Evolutionary conservation across 2,113 vertebrate species (phyloP).

Genomic region (Nothoprocta pentlandii): DNA sequence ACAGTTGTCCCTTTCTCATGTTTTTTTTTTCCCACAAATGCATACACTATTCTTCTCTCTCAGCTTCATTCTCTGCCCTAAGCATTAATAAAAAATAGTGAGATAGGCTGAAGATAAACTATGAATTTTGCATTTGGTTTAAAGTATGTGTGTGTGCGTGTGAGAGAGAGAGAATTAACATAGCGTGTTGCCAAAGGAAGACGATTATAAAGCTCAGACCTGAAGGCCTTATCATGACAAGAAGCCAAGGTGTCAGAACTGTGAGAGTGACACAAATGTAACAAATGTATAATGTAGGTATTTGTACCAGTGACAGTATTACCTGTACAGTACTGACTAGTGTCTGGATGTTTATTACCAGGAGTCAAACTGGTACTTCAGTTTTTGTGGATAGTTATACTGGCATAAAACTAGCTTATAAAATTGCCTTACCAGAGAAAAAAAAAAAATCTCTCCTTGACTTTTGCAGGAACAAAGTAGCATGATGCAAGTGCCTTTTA

Average conservation of each 20-base stretch:
- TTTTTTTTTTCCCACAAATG: neutral
- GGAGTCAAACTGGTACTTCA: neutral
- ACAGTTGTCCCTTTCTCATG: neutral
- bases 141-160: neutral
- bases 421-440: neutral
- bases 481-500: neutral
- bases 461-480: neutral
- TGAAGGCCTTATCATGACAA: neutral
- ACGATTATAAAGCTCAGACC: neutral
- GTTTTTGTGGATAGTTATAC: neutral
- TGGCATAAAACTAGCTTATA: neutral
- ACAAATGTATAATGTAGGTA: neutral
- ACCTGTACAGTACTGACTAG: neutral
- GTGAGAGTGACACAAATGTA: neutral
- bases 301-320: fast-evolving
- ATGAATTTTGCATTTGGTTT: neutral
- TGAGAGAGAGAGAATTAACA: neutral
- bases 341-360: neutral
- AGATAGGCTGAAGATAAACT: neutral
- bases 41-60: neutral
- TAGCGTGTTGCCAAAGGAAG: neutral
- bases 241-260: neutral
- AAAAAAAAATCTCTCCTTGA: neutral
- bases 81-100: neutral
- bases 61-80: neutral